Evolutionary conservation across 1,140 invertebrate genomes (phyloP), one percentile per base, ranked within the genome.

Genomic region (Euwallacea similis): DNA sequence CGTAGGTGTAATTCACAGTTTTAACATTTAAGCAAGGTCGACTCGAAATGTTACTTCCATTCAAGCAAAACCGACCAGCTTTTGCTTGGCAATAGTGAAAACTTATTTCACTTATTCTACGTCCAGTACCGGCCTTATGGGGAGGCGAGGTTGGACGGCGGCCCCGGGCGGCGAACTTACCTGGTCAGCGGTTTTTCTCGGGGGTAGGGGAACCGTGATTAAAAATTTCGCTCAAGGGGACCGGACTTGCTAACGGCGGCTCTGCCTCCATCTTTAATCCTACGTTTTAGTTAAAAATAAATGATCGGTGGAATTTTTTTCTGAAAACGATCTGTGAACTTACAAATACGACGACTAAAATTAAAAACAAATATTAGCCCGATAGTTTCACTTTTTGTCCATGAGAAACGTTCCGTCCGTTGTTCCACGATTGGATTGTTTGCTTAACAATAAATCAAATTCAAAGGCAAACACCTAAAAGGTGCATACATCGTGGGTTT

Each of bases 381-480:
- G 9, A 60, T 9, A 60, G 16, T 60, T 60, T 60, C 58, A 60
- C 58, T 60, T 60, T 60, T 60, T 21, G 58, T 42, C 58, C 58
- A 60, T 60, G 58, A 60, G 58, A 60, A 60, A 33, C 9, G 16
- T 42, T 60, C 21, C 7, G 58, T 60, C 16, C 58, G 41, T 9
- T 59, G 58, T 60, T 42, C 58, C 58, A 41, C 46, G 16, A 9
- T 42, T 41, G 41, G 2, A 4, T 60, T 60, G 58, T 60, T 60
- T 60, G 58, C 41, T 42, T 16, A 60, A 60, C 41, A 60, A 60
- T 60, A 60, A 60, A 60, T 60, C 58, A 60, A 60, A 60, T 42
- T 60, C 41, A 60, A 60, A 9, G 11, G 58, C 58, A 60, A 60
- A 60, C 41, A 60, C 10, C 7, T 60, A 11, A 42, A 60, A 56